Evolutionary conservation across 2,113 vertebrate genomes (phyloP).

Genomic region (Orthonyx spaldingii): DNA sequence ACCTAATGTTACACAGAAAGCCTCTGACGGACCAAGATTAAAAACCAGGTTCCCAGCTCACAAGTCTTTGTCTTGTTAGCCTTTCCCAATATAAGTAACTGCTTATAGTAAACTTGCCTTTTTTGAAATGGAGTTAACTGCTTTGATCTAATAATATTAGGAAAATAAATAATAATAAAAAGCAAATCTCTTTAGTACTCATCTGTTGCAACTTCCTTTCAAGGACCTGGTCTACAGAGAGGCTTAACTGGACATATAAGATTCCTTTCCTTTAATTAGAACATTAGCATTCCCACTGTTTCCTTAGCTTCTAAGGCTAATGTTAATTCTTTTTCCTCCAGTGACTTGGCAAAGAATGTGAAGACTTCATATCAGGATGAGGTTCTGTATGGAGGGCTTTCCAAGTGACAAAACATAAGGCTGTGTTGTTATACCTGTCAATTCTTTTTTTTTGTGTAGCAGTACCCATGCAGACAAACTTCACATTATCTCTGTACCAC

Average conservation of each 20-base stretch:
- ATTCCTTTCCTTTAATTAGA: conserved; percentile 26
- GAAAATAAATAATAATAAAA: not conserved
- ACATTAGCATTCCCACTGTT: conserved; percentile 50
- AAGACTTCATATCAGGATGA: conserved; percentile 17
- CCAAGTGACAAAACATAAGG: not conserved
- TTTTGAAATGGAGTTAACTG: not conserved
- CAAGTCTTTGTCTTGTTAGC: not conserved
- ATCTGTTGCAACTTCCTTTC: not conserved
- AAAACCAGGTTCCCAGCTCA: not conserved
- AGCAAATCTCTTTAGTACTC: not conserved
- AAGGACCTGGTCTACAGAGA: conserved; percentile 9
- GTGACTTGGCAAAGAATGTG: conserved; percentile 36
- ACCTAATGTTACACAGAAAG: not conserved
- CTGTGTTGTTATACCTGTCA: conserved; percentile 26
- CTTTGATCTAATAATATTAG: not conserved
- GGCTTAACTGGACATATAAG: not conserved
- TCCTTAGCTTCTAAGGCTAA: not conserved
- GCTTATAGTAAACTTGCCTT: not conserved
- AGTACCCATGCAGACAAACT: conserved; percentile 30
- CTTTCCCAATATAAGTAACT: not conserved
- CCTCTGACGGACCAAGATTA: not conserved
- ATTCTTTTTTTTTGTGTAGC: not conserved
- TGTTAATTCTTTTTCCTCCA: conserved; percentile 28
- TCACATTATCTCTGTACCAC: conserved; percentile 50
- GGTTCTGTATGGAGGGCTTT: conserved; percentile 1